Evolutionary conservation across 2,797 vertebrate genomes (phyloP).

Genomic region (Lithobates pipiens): DNA sequence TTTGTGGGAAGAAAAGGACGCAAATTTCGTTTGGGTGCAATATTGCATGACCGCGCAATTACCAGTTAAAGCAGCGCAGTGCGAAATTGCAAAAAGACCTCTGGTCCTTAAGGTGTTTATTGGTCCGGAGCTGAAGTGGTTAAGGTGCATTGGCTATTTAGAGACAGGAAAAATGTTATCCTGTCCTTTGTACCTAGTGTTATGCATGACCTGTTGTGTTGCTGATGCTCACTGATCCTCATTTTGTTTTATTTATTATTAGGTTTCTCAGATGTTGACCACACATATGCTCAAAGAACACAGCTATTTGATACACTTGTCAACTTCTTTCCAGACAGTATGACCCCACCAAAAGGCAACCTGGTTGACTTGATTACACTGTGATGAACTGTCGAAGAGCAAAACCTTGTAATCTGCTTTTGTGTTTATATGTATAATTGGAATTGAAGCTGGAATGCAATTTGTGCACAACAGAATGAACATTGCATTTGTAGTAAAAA

Average conservation of each 20-base stretch:
- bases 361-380: slow-evolving; percentile 98
- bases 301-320: slow-evolving; percentile 97
- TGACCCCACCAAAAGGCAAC: slow-evolving; percentile 99
- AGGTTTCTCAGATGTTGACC: slow-evolving; percentile 98
- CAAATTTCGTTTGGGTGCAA: too few relatives aligned
- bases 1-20: too few relatives aligned
- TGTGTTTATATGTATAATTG: slow-evolving; percentile 67
- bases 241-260: slow-evolving; percentile 35
- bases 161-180: too few relatives aligned
- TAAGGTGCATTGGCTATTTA: too few relatives aligned
- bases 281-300: slow-evolving; percentile 96
- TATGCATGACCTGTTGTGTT: too few relatives aligned
- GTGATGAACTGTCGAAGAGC: slow-evolving; percentile 74
- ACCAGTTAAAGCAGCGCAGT: too few relatives aligned
- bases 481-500: slow-evolving; percentile 67
- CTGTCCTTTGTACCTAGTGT: too few relatives aligned
- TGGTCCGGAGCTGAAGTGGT: too few relatives aligned
- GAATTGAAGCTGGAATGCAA: slow-evolving; percentile 68
- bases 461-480: slow-evolving; percentile 63
- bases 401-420: slow-evolving; percentile 70
- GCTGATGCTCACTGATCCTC: not conserved
- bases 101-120: too few relatives aligned
- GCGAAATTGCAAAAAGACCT: too few relatives aligned
- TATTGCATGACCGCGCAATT: too few relatives aligned
- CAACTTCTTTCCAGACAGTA: slow-evolving; percentile 99